Evolutionary conservation across 2,113 vertebrate genomes (phyloP).

Genomic region (Parus major): DNA sequence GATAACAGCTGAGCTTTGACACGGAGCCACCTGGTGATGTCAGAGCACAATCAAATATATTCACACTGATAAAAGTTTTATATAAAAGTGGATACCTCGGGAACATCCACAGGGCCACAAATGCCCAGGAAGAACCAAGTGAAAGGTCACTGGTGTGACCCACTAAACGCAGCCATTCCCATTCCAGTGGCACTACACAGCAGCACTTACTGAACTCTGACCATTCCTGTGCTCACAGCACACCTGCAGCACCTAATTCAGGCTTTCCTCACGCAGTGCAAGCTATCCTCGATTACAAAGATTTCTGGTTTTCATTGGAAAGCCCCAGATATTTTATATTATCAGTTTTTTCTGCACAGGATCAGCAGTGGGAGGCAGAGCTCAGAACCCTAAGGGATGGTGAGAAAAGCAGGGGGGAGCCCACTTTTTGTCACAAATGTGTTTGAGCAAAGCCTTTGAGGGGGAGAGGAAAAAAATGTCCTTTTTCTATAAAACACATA

Average conservation of each 20-base stretch:
- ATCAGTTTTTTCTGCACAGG: not conserved
- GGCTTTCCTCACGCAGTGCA: not conserved
- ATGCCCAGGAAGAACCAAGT: not conserved
- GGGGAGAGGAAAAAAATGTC: not conserved
- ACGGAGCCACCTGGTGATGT: not conserved
- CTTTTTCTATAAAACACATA: not conserved
- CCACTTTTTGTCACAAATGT: not conserved
- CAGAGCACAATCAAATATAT: not conserved
- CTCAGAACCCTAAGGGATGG: fast-evolving
- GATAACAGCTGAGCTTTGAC: not conserved
- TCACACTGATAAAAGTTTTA: fast-evolving
- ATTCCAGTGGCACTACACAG: not conserved
- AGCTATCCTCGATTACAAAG: not conserved
- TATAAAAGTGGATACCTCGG: not conserved
- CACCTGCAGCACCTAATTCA: not conserved
- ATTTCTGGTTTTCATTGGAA: not conserved
- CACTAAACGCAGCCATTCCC: not conserved
- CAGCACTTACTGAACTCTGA: not conserved
- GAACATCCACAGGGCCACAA: not conserved
- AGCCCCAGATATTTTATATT: not conserved
- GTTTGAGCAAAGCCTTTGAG: not conserved
- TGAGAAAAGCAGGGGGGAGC: not conserved
- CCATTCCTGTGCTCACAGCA: not conserved
- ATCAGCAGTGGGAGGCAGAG: not conserved
- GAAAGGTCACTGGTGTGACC: not conserved